Evolutionary conservation across 2,797 vertebrate species (phyloP).

Genomic region (Cynopterus sphinx): DNA sequence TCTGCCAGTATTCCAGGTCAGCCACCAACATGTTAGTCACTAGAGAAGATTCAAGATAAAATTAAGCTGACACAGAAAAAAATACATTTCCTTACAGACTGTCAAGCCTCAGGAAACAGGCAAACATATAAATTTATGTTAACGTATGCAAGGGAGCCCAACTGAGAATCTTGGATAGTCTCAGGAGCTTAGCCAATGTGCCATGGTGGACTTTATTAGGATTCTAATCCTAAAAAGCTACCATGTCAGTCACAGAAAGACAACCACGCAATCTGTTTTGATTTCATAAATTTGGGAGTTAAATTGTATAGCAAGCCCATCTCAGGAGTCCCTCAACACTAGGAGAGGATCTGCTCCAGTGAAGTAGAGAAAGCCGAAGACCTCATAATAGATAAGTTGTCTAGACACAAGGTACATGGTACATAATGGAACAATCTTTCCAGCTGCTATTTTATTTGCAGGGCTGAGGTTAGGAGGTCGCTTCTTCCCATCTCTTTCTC

Average conservation of each 20-base stretch:
- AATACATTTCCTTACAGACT: not conserved
- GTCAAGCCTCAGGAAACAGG: not conserved
- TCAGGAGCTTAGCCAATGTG: slow-evolving; percentile 54
- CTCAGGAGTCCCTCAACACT: slow-evolving; percentile 29
- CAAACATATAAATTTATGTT: slow-evolving; percentile 54
- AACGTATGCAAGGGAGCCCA: slow-evolving; percentile 24
- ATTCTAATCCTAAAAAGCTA: slow-evolving; percentile 28
- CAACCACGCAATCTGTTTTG: slow-evolving; percentile 61
- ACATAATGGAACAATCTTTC: not conserved
- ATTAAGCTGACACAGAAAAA: not conserved
- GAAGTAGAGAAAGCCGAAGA: not conserved
- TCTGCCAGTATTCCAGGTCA: slow-evolving; percentile 8
- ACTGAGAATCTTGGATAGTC: not conserved
- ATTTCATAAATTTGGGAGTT: slow-evolving; percentile 29
- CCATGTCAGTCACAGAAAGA: slow-evolving; percentile 50
- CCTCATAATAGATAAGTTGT: not conserved
- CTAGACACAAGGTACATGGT: not conserved
- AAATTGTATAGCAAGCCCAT: not conserved
- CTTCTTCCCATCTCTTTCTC: not conserved
- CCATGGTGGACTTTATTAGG: slow-evolving; percentile 50
- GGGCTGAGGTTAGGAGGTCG: slow-evolving; percentile 10
- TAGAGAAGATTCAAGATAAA: slow-evolving; percentile 15
- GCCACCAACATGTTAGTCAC: not conserved
- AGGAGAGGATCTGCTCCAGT: not conserved
- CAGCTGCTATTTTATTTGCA: slow-evolving; percentile 3